These are phyloP conservation scores for Caenorhabditis sinica DNA, from an alignment of 2,888 invertebrate species.

Conservation along the genomic window DNA sequence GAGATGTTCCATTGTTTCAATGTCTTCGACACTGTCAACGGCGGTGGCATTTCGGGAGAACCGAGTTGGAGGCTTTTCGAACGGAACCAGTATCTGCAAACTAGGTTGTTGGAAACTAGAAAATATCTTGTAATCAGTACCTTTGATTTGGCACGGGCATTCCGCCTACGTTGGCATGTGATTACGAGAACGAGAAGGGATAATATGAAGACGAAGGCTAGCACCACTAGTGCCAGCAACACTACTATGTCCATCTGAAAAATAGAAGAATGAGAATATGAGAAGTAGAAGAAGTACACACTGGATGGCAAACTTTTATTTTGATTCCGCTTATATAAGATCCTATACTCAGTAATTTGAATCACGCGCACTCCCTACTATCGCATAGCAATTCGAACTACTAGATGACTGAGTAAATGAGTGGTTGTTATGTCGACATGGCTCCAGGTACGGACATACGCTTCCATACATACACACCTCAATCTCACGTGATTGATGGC, in stretches of 20 bases:
- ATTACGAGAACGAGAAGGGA: constrained; percentile 88
- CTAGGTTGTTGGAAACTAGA: neutral
- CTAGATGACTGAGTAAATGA: constrained; percentile 4
- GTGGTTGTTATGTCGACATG: constrained; percentile 34
- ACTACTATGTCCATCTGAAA: constrained; percentile 88
- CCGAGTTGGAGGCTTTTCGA: constrained; percentile 51
- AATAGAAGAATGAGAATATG: neutral
- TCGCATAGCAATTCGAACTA: neutral
- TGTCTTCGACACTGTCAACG: constrained; percentile 68
- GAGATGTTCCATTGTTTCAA: constrained; percentile 79
- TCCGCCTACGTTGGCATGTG: constrained; percentile 76
- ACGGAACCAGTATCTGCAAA: constrained; percentile 32
- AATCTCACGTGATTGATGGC: constrained; percentile 58
- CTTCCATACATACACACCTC: constrained; percentile 41
- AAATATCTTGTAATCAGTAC: constrained; percentile 13
- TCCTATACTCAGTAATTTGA: neutral
- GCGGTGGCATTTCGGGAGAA: constrained; percentile 72
- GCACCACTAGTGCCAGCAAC: constrained; percentile 87
- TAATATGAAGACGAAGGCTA: constrained; percentile 88
- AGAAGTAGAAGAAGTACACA: neutral
- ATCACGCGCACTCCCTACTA: constrained; percentile 7
- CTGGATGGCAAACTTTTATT: no score
- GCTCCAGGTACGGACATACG: constrained; percentile 16
- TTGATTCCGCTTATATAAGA: no score
- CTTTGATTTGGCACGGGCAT: constrained; percentile 40